Evolutionary conservation across 2,113 vertebrate genomes (phyloP).

Genomic region (Recurvirostra avosetta): DNA sequence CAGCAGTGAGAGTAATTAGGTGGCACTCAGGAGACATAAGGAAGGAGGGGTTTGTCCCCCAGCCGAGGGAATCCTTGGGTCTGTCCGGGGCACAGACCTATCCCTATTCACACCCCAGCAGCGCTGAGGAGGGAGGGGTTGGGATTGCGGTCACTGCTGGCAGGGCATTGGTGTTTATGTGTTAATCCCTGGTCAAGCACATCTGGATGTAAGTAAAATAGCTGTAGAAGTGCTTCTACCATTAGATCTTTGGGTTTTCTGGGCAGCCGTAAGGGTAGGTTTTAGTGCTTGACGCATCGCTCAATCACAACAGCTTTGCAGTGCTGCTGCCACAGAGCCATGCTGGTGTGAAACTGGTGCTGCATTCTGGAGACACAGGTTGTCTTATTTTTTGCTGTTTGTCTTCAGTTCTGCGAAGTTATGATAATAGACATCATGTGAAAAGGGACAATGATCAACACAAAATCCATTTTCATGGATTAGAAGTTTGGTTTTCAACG

Average conservation of each 20-base stretch:
- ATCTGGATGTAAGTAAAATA: background rate
- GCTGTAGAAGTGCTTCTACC: background rate
- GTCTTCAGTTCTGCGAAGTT: background rate
- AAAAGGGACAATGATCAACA: background rate
- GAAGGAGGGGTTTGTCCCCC: background rate
- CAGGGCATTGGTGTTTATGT: background rate
- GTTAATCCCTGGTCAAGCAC: background rate
- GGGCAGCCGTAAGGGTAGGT: background rate
- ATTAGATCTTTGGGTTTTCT: background rate
- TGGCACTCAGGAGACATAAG: background rate
- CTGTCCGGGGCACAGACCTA: background rate
- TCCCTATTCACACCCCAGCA: background rate
- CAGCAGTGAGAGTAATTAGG: background rate
- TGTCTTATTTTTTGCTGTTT: background rate
- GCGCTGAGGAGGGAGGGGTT: background rate
- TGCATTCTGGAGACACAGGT: fast-evolving
- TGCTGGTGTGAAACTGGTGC: background rate
- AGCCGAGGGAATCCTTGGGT: background rate
- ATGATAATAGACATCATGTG: background rate
- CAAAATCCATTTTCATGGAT: background rate
- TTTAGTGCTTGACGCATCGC: background rate
- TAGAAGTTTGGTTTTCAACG: background rate
- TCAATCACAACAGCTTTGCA: background rate
- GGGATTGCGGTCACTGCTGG: background rate
- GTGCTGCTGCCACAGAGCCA: background rate